phyloP scores from a whole-genome alignment of 2,888 invertebrate species.

The Oxystoma pomonae region DNA sequence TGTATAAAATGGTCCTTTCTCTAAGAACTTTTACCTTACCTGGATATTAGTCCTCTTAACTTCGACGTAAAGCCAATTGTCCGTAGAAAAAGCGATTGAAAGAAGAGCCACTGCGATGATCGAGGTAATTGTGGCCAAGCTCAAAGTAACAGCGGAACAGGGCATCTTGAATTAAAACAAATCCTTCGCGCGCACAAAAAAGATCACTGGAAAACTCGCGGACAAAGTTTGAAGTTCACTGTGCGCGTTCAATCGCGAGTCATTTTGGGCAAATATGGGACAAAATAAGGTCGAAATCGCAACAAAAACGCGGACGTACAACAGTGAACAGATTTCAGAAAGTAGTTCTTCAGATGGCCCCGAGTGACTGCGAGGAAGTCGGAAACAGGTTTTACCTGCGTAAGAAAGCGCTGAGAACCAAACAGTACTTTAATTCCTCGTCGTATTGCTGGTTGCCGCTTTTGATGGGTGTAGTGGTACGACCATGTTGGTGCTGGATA shows the following conservation, averaged over 20 bases:
- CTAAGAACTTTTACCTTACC: too few species aligned
- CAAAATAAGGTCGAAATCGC: background rate
- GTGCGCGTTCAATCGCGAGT: background rate
- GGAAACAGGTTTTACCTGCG: slow-evolving; percentile 24
- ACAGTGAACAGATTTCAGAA: background rate
- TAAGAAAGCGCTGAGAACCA: slow-evolving; percentile 22
- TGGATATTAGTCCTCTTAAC: slow-evolving; percentile 85
- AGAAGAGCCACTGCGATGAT: slow-evolving; percentile 91
- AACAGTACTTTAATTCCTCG: background rate
- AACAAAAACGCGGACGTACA: background rate
- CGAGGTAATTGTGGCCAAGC: slow-evolving; percentile 92
- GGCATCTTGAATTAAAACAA: slow-evolving; percentile 57
- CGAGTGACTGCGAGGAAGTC: slow-evolving; percentile 4
- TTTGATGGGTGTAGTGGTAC: background rate
- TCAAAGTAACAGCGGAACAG: slow-evolving; percentile 91
- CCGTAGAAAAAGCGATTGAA: slow-evolving; percentile 92
- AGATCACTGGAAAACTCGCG: slow-evolving; percentile 15
- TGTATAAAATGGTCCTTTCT: too few species aligned
- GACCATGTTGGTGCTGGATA: too few species aligned
- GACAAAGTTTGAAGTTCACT: background rate
- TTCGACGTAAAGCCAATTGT: slow-evolving; percentile 95
- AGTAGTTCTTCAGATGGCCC: slow-evolving; percentile 3
- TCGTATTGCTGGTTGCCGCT: slow-evolving; percentile 5
- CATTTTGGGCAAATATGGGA: background rate
- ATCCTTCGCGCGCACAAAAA: slow-evolving; percentile 4